Base-by-base conservation (phyloP, 2,113 vertebrate species). In the Phasianus colchicus region DNA sequence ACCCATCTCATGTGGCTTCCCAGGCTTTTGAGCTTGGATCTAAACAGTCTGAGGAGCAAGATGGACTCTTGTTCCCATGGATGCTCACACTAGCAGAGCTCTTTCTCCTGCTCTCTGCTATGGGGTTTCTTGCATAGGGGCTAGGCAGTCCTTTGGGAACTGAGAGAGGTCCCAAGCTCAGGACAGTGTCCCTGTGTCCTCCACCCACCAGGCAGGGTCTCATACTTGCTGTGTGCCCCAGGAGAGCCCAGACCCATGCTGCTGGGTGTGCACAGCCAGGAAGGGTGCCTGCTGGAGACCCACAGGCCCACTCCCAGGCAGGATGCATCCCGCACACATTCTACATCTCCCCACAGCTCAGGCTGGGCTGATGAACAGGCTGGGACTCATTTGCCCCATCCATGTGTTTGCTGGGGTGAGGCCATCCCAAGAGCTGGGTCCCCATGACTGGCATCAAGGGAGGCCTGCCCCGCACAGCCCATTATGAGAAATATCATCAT, bases 151-250 rank as follows among this genome's bases (percentile, higher is more conserved):
- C 24, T 12, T 29, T 29, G 34, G 47, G 34, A 38, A 36, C 69
- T 52, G 47, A 20, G 24, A 25, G 57, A n/a, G n/a, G 6, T 60
- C 25, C 25, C 42, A 12, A 27, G 45, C 57, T 45, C 42, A 22
- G 42, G 21, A 27, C n/a, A 34, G 57, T 36, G 24, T 20, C 65
- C 27, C 64, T 21, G 21, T 18, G 55, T 75, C n/a, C 34, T 8
- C 40, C 29, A 50, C 34, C 21, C 34, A 30, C 0, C 4, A 71
- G 67, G 48, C 42, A 89, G 47, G 34, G 70, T 13, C 32, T 67
- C 19, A 7, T 47, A 34, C 13, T 4, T 13, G 8, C 13, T 2
- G 1, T 4, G 16, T 17, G 6, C 13, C 30, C 34, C 0, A 0
- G 24, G n/a, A 50, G 27, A 47, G 6, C 22, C 27, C 50, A 65